phyloP scores from a whole-genome alignment of 2,888 invertebrate genomes.

The Tortricodes alternella region DNA sequence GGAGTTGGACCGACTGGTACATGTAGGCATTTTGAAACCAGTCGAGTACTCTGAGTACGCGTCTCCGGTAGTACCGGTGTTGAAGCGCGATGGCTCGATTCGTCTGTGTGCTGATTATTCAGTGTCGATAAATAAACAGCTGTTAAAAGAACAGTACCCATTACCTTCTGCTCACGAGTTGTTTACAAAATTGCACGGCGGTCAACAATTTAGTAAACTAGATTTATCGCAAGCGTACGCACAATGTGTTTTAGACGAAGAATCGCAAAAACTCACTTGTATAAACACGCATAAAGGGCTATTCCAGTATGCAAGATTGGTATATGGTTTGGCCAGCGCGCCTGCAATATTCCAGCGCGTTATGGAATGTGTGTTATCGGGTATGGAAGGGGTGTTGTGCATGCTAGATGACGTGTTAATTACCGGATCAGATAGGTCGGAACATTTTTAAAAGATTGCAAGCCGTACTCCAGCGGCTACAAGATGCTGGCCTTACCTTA shows the following conservation, averaged over 20 bases:
- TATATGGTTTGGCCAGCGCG: constrained; percentile 26
- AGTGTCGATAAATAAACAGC: constrained; percentile 21
- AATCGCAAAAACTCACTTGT: constrained; percentile 17
- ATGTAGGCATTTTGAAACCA: constrained; percentile 34
- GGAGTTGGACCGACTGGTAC: constrained; percentile 34
- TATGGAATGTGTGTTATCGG: constrained; percentile 13
- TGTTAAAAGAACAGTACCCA: constrained; percentile 20
- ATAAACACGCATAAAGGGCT: constrained; percentile 29
- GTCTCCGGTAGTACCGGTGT: background rate
- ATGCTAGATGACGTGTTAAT: constrained; percentile 30
- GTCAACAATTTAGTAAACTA: constrained; percentile 22
- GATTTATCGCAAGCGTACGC: too few species aligned
- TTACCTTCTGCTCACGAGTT: constrained; percentile 26
- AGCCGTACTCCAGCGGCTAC: constrained; percentile 31
- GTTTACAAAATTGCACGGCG: constrained; percentile 21
- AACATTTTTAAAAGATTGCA: constrained; percentile 20
- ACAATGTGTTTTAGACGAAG: constrained; percentile 23
- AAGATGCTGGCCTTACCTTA: constrained; percentile 33
- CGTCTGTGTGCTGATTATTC: constrained; percentile 19
- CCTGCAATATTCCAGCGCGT: constrained; percentile 31
- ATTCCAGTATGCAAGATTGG: constrained; percentile 24
- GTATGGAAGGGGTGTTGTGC: constrained; percentile 17
- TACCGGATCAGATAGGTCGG: background rate
- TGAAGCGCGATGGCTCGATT: too few species aligned
- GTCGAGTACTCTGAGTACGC: constrained; percentile 29